phyloP scores from a whole-genome alignment of 2,888 invertebrate genomes.

The Oscheius onirici region DNA sequence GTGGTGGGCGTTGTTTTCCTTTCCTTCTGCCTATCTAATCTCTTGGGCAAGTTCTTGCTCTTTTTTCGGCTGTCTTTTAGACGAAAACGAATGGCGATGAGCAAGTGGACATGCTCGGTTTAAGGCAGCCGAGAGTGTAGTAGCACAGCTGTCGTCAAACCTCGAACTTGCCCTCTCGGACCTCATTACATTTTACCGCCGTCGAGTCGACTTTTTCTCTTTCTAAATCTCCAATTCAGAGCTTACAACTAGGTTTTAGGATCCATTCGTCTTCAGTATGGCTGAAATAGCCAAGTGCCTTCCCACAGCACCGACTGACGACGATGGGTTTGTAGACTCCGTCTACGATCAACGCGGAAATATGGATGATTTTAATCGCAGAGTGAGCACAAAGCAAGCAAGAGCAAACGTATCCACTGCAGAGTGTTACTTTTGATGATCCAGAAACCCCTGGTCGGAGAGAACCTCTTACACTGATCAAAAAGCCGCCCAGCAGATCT shows the following conservation, averaged over 20 bases:
- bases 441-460: slow-evolving; percentile 45
- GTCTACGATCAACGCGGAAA: slow-evolving; percentile 6
- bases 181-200: slow-evolving; percentile 21
- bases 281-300: slow-evolving; percentile 57
- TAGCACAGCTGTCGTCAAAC: slow-evolving; percentile 27
- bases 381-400: not conserved
- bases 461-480: slow-evolving; percentile 43
- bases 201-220: not conserved
- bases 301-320: slow-evolving; percentile 34
- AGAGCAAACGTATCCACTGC: slow-evolving; percentile 17
- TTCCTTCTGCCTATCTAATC: not conserved
- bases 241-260: slow-evolving; percentile 13
- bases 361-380: slow-evolving; percentile 22
- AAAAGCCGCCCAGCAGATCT: slow-evolving; percentile 41
- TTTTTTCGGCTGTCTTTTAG: not conserved
- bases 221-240: not conserved
- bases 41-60: not conserved
- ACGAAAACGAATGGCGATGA: too few species aligned
- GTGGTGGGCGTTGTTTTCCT: not conserved
- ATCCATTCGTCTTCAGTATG: slow-evolving; percentile 54
- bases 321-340: slow-evolving; percentile 25
- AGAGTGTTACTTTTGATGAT: slow-evolving; percentile 60
- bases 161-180: slow-evolving; percentile 13
- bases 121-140: not conserved
- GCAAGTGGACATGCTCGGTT: slow-evolving; percentile 5